A percentile compares a stretch with the other conserved stretches of the same genome.
phyloP scores from a whole-genome alignment of 2,113 vertebrate species.

The Murina feae region DNA sequence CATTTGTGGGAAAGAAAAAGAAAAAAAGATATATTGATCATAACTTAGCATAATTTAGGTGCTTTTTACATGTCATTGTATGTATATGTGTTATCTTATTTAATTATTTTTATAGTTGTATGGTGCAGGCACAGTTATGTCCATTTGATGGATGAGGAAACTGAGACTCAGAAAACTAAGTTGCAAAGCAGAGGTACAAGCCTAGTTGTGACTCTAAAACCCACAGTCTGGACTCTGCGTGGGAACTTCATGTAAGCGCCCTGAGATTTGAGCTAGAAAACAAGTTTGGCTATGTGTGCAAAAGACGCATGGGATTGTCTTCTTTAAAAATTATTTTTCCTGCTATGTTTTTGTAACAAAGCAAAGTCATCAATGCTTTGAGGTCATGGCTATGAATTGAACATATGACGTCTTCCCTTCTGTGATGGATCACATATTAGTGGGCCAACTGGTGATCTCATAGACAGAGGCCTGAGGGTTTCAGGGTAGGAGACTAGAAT shows the following conservation, averaged over 20 bases:
- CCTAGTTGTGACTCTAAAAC: background rate
- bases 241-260: background rate
- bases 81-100: background rate
- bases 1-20: background rate
- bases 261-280: background rate
- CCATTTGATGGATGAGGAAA: background rate
- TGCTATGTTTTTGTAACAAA: conserved; percentile 9
- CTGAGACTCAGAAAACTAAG: background rate
- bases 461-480: background rate
- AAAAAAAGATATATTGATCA: background rate
- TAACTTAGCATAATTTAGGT: background rate
- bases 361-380: background rate
- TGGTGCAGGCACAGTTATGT: background rate
- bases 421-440: background rate
- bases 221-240: background rate
- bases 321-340: background rate
- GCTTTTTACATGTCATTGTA: background rate
- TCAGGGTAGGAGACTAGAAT: background rate
- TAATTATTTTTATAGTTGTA: background rate
- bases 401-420: background rate
- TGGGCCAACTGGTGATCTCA: background rate
- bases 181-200: background rate
- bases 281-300: background rate
- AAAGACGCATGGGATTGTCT: background rate
- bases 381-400: background rate